These are phyloP conservation scores for Cuculus canorus DNA, from an alignment of 2,797 vertebrate species.

Conservation along the genomic window DNA sequence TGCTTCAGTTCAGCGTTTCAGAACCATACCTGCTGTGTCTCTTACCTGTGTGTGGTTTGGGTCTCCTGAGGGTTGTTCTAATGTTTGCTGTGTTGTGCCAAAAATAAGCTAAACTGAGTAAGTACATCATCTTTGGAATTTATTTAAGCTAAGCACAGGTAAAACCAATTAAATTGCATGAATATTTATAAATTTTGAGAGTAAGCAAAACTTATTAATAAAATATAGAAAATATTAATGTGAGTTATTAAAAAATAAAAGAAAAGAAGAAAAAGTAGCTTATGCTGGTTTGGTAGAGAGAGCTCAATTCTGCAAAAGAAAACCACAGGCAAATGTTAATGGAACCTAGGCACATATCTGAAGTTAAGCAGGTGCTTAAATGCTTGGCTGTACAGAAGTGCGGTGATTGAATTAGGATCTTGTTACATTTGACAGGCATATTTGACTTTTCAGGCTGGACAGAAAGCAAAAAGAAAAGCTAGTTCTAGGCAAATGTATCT, in stretches of 20 bases:
- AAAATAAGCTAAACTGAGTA: not conserved
- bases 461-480: not conserved
- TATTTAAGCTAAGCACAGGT: not conserved
- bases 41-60: not conserved
- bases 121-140: not conserved
- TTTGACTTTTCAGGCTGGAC: slow-evolving; percentile 8
- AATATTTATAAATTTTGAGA: not conserved
- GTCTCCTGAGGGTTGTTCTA: not conserved
- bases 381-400: slow-evolving; percentile 30
- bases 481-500: not conserved
- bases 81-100: not conserved
- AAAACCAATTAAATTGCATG: not conserved
- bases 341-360: not conserved
- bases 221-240: not conserved
- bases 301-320: not conserved
- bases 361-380: slow-evolving; percentile 48
- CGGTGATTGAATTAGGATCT: slow-evolving; percentile 42
- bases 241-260: not conserved
- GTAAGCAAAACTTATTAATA: not conserved
- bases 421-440: slow-evolving; percentile 1
- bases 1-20: not conserved
- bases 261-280: not conserved
- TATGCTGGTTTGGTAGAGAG: not conserved
- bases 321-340: slow-evolving; percentile 15
- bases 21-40: not conserved